Base-by-base conservation (phyloP, 1,140 invertebrate species). In the Trichomalopsis sarcophagae region DNA sequence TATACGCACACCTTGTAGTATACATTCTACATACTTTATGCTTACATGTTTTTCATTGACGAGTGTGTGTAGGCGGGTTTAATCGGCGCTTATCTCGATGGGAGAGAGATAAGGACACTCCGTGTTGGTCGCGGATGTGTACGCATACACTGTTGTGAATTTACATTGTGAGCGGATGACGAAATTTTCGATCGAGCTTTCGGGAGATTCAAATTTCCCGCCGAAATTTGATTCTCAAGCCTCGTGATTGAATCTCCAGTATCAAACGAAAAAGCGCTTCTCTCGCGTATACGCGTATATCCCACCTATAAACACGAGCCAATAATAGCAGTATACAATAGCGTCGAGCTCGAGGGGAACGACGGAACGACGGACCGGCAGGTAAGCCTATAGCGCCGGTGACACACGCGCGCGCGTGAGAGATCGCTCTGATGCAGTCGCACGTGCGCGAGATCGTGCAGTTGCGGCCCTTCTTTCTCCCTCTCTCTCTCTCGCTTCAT, bases 301-400 rank as follows among this genome's bases (percentile, higher is more conserved):
- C 55, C 33, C 68, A 79, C 17, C 77, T 79, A 66, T 79, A 78
- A 9, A 62, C 55, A 36, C 5, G 23, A 36, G 77, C 55, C 55
- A 79, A 79, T 79, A 79, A 79, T 79, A 79, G 77, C 62, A 66
- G 40, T 44, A 27, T 27, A n/a, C n/a, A 27, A 27, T 27, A 44
- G 33, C 55, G 76, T 79, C n/a, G 9, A 30, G 27, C 4, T 23
- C 30, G 23, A 33, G 3, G 3, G 68, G 68, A 71, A 71, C 21
- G 68, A 33, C 68, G 68, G 55, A 62, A 62, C 68, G 68, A 13
- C 9, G 68, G 23, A 33, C 13, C 68, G 7, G 68, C 68, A 71
- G 68, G 68, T 33, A 33, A 71, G 68, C 68, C 17, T 17, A 55
- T 14, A 55, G 55, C 17, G 21, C 55, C 55, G 55, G 55, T 62